Evolutionary conservation across 1,140 invertebrate genomes (phyloP), one percentile per base, ranked within the genome.

Genomic region (Orussus abietinus): DNA sequence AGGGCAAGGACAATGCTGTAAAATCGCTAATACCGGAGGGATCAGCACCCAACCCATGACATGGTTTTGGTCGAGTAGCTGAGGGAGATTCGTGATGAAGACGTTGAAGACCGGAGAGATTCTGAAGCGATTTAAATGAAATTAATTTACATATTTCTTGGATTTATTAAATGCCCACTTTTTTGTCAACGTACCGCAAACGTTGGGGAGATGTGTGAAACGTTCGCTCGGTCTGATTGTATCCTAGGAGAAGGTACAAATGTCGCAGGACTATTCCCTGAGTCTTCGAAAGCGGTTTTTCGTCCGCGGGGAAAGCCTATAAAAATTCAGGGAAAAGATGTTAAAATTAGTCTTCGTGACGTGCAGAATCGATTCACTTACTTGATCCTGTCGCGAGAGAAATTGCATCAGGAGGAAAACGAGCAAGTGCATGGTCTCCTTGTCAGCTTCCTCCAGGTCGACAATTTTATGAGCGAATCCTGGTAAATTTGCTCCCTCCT

Each of bases 341-440:
- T 33, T n/a, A 7, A 31, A 46, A 22, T 47, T 38, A 28, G 35
- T 41, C 15, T 19, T 32, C 19, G 13, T 47, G 42, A 51, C 32
- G 28, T 33, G 37, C 5, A 21, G n/a, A 40, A 25, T 34, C 5
- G 31, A 48, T 36, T 33, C 12, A 58, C 51, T 66, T 67, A 88
- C 86, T 72, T 84, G 80, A 59, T 84, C 82, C 28, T 78, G 76
- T 50, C 86, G 77, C 0, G 89, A 92, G 52, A 93, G 74, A 66
- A 92, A 93, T 74, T 96, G 95, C 86, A 98, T 96, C 2, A 99
- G 78, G 5, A 99, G 79, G 60, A 96, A 93, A 2, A 98, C 85
- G n/a, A 98, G 73, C 12, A 97, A 75, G 70, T 98, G 95, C 45
- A 95, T 90, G 0, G 96, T 96, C 74, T 98, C 93, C 58, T 88